A percentile compares a stretch with the other conserved stretches of the same genome.
Conservation (phyloP, 1,140 invertebrate species). For the Drosophila arawakana region DNA sequence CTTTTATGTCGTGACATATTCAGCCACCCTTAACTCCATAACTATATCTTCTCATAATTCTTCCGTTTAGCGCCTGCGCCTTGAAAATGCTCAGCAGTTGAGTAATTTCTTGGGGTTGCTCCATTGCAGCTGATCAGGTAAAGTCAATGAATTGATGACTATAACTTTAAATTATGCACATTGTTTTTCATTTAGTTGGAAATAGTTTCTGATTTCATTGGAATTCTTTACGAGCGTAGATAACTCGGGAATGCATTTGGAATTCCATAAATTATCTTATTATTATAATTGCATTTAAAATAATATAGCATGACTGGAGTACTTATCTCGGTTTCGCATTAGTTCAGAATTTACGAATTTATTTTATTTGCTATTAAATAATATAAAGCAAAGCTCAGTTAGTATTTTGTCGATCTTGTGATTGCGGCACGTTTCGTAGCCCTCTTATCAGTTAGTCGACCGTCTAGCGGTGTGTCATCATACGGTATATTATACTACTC, state of each 20-base stretch:
- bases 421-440: conserved; percentile 7
- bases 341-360: neutral
- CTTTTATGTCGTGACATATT: conserved; percentile 3
- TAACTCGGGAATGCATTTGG: neutral
- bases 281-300: neutral
- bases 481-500: neutral
- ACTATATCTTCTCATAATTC: conserved; percentile 17
- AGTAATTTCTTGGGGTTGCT: neutral
- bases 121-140: conserved; percentile 13
- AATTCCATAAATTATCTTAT: conserved; percentile 1
- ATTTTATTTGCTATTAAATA: neutral
- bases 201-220: neutral
- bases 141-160: neutral
- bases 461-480: conserved; percentile 37
- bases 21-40: conserved; percentile 28
- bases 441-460: conserved; percentile 35
- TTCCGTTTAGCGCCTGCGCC: conserved; percentile 53
- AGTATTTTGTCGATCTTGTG: conserved; percentile 4
- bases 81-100: conserved; percentile 29
- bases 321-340: neutral
- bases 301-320: neutral
- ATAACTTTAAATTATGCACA: neutral
- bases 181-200: neutral
- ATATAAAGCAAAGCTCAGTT: neutral
- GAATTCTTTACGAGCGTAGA: neutral